phyloP scores from a whole-genome alignment of 2,797 vertebrate genomes.

The Gallinago solitaria region DNA sequence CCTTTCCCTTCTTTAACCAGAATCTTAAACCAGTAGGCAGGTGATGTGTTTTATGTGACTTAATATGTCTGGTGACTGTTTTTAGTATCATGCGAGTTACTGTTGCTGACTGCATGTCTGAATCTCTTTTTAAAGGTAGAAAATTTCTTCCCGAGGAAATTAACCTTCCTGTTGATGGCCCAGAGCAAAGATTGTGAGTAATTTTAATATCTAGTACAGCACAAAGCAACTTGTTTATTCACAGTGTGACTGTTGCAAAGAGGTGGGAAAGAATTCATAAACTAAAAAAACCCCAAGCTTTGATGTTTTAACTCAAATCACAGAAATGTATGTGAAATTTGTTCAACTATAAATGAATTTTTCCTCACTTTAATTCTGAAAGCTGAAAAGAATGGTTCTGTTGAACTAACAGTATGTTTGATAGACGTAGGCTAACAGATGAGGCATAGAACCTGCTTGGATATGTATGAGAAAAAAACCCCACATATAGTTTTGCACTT shows the following conservation, averaged over 20 bases:
- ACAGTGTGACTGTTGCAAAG: neutral
- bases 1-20: neutral
- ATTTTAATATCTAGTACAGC: neutral
- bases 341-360: neutral
- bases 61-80: neutral
- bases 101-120: neutral
- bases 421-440: neutral
- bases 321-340: neutral
- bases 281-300: neutral
- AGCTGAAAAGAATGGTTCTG: neutral
- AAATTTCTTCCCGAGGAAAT: neutral
- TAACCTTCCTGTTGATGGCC: neutral
- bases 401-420: neutral
- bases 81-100: neutral
- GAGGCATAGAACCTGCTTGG: neutral
- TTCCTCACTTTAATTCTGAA: neutral
- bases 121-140: neutral
- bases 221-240: neutral
- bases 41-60: neutral
- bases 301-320: neutral
- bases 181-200: neutral
- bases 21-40: neutral
- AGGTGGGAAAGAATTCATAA: neutral
- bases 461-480: fast-evolving
- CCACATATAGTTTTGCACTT: neutral